phyloP scores from a whole-genome alignment of 2,888 invertebrate genomes.

The Nezara viridula region DNA sequence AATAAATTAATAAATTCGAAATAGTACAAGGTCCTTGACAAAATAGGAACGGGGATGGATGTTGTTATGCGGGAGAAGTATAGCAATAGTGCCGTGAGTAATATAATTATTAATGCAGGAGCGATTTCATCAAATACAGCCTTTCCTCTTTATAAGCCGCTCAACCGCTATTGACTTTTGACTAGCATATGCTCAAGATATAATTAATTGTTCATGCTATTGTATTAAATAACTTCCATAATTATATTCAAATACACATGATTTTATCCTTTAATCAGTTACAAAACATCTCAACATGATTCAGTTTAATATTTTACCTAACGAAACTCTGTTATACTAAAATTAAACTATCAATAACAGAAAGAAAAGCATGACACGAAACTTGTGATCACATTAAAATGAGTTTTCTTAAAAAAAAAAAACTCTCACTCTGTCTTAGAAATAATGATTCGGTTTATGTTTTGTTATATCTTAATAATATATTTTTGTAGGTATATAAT shows the following conservation, averaged over 20 bases:
- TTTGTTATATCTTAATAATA: too few relatives aligned
- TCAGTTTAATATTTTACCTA: too few relatives aligned
- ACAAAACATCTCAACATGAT: too few relatives aligned
- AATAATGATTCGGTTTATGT: too few relatives aligned
- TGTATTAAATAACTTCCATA: not conserved
- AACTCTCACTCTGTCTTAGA: too few relatives aligned
- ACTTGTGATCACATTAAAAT: too few relatives aligned
- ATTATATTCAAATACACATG: not conserved
- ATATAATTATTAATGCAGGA: not conserved
- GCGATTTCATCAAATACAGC: not conserved
- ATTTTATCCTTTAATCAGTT: too few relatives aligned
- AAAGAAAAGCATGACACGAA: too few relatives aligned
- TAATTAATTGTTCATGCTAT: not conserved
- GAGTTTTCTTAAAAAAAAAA: too few relatives aligned
- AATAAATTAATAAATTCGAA: not conserved
- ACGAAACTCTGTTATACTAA: too few relatives aligned
- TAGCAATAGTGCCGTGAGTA: slow-evolving; percentile 15
- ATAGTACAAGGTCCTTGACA: not conserved
- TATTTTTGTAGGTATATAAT: too few relatives aligned
- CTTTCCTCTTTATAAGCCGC: not conserved
- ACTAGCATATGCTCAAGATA: not conserved
- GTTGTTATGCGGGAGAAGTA: slow-evolving; percentile 16
- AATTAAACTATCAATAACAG: too few relatives aligned
- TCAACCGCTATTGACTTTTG: not conserved
- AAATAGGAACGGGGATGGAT: not conserved